Conservation (phyloP, 2,113 vertebrate species). For the Cnemophilus loriae region DNA sequence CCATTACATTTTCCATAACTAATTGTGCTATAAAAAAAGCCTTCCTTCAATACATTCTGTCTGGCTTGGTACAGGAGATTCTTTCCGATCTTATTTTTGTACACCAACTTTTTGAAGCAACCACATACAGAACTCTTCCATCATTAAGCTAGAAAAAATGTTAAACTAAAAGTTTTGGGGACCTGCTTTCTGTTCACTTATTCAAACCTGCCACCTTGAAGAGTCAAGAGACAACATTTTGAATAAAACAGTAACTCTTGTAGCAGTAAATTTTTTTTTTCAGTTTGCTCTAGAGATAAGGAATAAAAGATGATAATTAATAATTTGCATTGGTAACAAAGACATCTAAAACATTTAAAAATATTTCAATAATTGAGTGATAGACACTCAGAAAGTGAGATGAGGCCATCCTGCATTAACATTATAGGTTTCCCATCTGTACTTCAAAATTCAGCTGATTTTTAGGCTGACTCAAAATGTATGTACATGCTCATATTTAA, state of each 20-base stretch:
- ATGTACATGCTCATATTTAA: neutral
- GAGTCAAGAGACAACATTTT: neutral
- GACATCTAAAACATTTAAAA: neutral
- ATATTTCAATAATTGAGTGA: neutral
- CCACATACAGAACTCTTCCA: neutral
- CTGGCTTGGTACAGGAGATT: neutral
- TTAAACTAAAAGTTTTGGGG: neutral
- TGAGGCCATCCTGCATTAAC: neutral
- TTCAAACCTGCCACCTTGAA: conserved; percentile 15
- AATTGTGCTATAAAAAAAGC: neutral
- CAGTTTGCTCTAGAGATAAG: neutral
- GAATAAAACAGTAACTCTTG: conserved; percentile 3
- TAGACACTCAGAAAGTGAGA: neutral
- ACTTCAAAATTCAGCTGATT: neutral
- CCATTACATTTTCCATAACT: neutral
- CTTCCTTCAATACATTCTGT: neutral
- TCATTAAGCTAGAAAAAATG: neutral
- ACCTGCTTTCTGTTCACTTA: neutral
- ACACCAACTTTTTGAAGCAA: neutral
- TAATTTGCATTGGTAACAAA: neutral
- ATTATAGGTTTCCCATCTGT: neutral
- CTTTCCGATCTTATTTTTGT: neutral
- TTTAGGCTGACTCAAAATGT: neutral
- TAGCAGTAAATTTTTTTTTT: neutral
- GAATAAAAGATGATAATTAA: conserved; percentile 2